Evolutionary conservation across 2,888 invertebrate species (phyloP), one percentile per base, ranked within the genome.

Genomic region (Dendrolimus houi): DNA sequence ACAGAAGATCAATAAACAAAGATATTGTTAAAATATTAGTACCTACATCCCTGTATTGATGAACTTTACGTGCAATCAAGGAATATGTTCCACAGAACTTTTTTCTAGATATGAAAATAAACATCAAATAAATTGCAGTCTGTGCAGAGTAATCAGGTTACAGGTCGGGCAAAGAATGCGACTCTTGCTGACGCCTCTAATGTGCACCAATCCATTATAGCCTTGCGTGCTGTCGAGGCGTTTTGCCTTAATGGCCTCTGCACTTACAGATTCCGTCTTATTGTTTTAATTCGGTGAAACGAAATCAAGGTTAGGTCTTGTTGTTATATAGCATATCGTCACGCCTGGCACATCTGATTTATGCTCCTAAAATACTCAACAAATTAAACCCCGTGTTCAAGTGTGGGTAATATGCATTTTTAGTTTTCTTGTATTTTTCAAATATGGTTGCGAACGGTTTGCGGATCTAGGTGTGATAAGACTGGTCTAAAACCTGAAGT

Each of bases 171-270:
- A 69, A 71, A 78, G 87, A 83, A 89, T 87, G 84, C 74, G 69
- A 72, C 70, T 74, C 78, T 81, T 80, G 83, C 84, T 84, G 84
- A 81, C 81, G 79, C 77, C 77, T 76, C 75, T 77, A 75, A 75
- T 77, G 70, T 71, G 72, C 71, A 75, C 79, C 76, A 72, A 77
- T 75, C 77, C 77, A 82, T 84, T 83, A 47, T 47, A 86, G 80
- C 85, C 86, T 87, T 83, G 88, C 77, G 71, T 68, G 82, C 82
- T 81, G 79, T 83, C 85, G 82, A 86, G 78, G 73, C 71, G 72
- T 72, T 74, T 62, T 64, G 72, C 70, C 67, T 71, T 62, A 69
- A 70, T 70, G 66, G 66, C 67, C 61, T 63, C 63, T 66, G 67
- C 65, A 71, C 71, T 75, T 71, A 69, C 72, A 77, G 72, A 72